phyloP scores from a whole-genome alignment of 2,113 vertebrate genomes.

The Seriola rivoliana region DNA sequence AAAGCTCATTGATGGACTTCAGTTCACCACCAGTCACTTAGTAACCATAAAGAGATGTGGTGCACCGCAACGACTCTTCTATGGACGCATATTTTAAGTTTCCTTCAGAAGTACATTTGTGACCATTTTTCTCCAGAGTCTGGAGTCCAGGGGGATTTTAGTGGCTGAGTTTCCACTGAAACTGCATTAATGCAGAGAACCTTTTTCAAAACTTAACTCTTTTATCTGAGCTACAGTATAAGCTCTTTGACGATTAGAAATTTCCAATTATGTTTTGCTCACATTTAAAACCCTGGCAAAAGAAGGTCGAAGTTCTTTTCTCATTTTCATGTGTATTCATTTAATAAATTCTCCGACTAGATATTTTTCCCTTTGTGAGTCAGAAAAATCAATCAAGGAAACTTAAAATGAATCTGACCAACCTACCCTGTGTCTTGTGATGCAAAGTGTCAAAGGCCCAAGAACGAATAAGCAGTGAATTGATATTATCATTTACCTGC shows the following conservation, averaged over 20 bases:
- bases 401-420: slow-evolving; percentile 58
- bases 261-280: not conserved
- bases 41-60: not conserved
- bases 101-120: slow-evolving; percentile 2
- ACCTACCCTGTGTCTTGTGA: not conserved
- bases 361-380: slow-evolving; percentile 15
- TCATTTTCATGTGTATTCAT: not conserved
- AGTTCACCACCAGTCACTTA: not conserved
- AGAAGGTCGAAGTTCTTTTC: not conserved
- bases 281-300: slow-evolving; percentile 1
- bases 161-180: not conserved
- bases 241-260: not conserved
- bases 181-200: not conserved
- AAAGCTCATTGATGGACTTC: not conserved
- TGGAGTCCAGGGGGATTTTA: not conserved
- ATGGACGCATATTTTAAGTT: slow-evolving; percentile 12
- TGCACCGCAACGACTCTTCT: not conserved
- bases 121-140: slow-evolving; percentile 9
- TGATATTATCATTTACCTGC: slow-evolving; percentile 20
- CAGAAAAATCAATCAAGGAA: slow-evolving; percentile 49
- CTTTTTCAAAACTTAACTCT: not conserved
- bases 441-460: slow-evolving; percentile 16
- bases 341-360: not conserved
- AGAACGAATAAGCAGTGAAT: slow-evolving; percentile 10
- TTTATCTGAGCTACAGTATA: not conserved